These are phyloP conservation scores for Pholis gunnellus DNA, from an alignment of 2,113 vertebrate species.

Conservation along the genomic window DNA sequence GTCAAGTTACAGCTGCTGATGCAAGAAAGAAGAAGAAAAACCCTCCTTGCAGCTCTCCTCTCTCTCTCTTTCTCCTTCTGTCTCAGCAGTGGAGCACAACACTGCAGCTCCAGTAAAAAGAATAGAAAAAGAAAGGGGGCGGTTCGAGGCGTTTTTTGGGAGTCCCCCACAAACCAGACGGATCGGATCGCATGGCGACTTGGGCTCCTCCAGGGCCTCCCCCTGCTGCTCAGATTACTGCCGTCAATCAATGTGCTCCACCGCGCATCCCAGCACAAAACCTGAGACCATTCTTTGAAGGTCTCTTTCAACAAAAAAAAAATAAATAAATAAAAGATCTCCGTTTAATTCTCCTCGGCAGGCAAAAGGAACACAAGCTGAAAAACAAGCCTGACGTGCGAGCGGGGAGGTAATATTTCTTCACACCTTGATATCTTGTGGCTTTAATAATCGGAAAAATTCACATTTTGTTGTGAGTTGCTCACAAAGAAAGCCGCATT, in stretches of 20 bases:
- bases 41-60: slow-evolving; percentile 33
- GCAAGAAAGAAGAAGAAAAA: slow-evolving; percentile 72
- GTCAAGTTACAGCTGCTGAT: slow-evolving; percentile 71
- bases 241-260: slow-evolving; percentile 66
- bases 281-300: slow-evolving; percentile 49
- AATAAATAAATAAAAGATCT: not conserved
- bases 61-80: slow-evolving; percentile 15
- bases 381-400: slow-evolving; percentile 46
- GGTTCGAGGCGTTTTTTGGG: slow-evolving; percentile 53
- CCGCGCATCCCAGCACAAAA: slow-evolving; percentile 43
- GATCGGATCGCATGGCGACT: slow-evolving; percentile 51
- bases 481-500: slow-evolving; percentile 17
- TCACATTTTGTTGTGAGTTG: slow-evolving; percentile 42
- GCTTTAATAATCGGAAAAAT: slow-evolving; percentile 46
- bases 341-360: slow-evolving; percentile 55
- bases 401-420: slow-evolving; percentile 41
- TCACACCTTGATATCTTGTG: slow-evolving; percentile 48
- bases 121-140: too few species aligned
- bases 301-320: slow-evolving; percentile 55
- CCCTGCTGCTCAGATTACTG: slow-evolving; percentile 64
- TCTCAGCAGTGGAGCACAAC: slow-evolving; percentile 53
- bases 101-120: slow-evolving; percentile 37
- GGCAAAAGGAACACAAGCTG: slow-evolving; percentile 41
- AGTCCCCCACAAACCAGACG: slow-evolving; percentile 50
- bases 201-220: slow-evolving; percentile 51